Base-by-base conservation (phyloP, 1,140 invertebrate species). In the Mizuhopecten yessoensis region DNA sequence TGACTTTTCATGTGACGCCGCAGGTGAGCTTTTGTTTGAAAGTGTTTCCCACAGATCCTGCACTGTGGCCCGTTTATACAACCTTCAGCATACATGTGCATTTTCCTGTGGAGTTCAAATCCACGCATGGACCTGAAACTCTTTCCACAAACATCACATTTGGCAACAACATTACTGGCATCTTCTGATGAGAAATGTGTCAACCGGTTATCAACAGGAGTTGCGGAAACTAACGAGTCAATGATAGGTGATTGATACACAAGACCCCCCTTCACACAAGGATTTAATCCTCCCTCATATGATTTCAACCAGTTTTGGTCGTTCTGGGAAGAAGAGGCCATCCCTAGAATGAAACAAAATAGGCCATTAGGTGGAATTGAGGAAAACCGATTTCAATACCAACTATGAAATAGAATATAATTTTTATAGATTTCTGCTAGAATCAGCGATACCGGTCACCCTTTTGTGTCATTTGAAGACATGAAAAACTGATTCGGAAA, bases 1-100 rank as follows among this genome's bases (percentile, higher is more conserved):
- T 88, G 88, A 42, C 42, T 88, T 88, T 88, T 88, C 33, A 88
- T 42, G 39, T 88, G 88, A 34, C 88, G 88, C n/a, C 49, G 33
- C 15, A 88, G 34, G 36, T 88, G 88, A 33, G 42, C 42, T 10
- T 7, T n/a, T 10, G 88, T 34, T 29, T 39, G 39, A 29, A 88
- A 88, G 29, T 49, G 42, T 49, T 88, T 88, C 33, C 20, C 33
- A 33, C 88, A 88, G 49, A 45, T 88, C 34, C 49, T 57, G 49
- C 88, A 88, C 11, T 75, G 57, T 7, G 57, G 57, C n/a, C 57
- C 57, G 29, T 75, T 75, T 9, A 75, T 75, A 11, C 57, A 75
- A n/a, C 57, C 57, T 75, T 75, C 57, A 29, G 57, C 23, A 17
- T 75, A 75, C 57, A 75, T 29, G 57, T 75, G 57, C 57, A 75